These are phyloP conservation scores for Phylloscopus collybita DNA, from an alignment of 2,797 vertebrate genomes.

Conservation along the genomic window DNA sequence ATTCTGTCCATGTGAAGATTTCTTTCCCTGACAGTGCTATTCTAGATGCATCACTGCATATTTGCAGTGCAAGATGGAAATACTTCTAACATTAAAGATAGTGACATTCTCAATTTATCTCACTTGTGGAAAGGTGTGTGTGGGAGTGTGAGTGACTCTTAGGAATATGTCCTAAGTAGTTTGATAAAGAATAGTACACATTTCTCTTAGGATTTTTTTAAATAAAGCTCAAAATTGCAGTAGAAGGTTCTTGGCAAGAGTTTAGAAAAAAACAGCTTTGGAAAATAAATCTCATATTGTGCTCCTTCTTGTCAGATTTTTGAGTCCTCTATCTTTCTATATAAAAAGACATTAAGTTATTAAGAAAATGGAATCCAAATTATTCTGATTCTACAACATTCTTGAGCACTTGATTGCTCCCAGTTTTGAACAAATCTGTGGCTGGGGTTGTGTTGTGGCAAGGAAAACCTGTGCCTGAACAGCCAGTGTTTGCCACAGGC, in stretches of 20 bases:
- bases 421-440: background rate
- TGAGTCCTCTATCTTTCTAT: background rate
- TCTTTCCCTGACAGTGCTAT: conserved; percentile 29
- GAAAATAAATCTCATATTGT: conserved; percentile 18
- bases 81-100: conserved; percentile 58
- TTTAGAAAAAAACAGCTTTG: background rate
- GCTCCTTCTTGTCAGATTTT: background rate
- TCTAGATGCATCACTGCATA: conserved; percentile 52
- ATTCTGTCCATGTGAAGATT: conserved; percentile 37
- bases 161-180: conserved; percentile 22
- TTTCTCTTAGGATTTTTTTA: conserved; percentile 37
- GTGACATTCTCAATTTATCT: conserved; percentile 63
- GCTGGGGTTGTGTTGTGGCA: background rate
- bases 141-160: conserved; percentile 42
- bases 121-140: conserved; percentile 38
- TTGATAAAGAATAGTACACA: conserved; percentile 34
- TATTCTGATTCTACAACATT: background rate
- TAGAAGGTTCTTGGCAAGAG: background rate
- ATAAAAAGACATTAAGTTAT: background rate
- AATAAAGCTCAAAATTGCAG: conserved; percentile 40
- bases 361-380: background rate
- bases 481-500: background rate
- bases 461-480: background rate
- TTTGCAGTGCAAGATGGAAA: conserved; percentile 55
- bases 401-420: background rate